These are phyloP conservation scores for Hippasteria phrygiana DNA, from an alignment of 53 echinoderm and acorn worm genomes.

Conservation along the genomic window DNA sequence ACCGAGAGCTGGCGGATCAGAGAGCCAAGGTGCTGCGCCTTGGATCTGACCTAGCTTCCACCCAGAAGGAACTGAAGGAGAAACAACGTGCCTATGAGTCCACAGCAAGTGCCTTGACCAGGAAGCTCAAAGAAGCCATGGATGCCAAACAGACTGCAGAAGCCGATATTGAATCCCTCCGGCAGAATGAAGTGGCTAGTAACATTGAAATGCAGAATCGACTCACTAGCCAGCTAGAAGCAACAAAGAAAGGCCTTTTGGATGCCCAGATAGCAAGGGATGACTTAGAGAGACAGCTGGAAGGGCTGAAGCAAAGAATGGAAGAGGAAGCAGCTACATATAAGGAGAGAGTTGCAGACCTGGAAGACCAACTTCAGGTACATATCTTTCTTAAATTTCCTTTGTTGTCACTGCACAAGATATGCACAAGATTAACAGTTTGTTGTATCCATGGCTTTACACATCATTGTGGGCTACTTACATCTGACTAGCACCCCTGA, in stretches of 20 bases:
- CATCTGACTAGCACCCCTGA: no score
- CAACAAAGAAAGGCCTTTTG: slow-evolving; percentile 55
- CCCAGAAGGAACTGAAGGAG: slow-evolving; percentile 84
- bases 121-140: slow-evolving; percentile 73
- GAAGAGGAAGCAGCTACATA: slow-evolving; percentile 78
- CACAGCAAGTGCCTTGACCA: slow-evolving; percentile 58
- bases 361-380: slow-evolving; percentile 90
- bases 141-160: slow-evolving; percentile 81
- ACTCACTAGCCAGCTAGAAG: slow-evolving; percentile 71
- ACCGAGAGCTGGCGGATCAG: slow-evolving; percentile 87
- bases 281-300: slow-evolving; percentile 66
- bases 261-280: slow-evolving; percentile 51
- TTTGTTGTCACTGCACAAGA: background rate
- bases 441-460: no score
- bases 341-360: slow-evolving; percentile 72
- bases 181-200: slow-evolving; percentile 66
- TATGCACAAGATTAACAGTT: no score
- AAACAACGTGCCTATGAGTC: slow-evolving; percentile 77
- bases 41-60: slow-evolving; percentile 77
- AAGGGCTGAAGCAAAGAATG: slow-evolving; percentile 42
- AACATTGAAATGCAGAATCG: slow-evolving; percentile 78
- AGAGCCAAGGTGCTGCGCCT: slow-evolving; percentile 83
- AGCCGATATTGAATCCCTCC: slow-evolving; percentile 52
- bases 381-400: background rate
- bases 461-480: no score